Evolutionary conservation across 2,888 invertebrate species (phyloP).

Genomic region (Rhagonycha lutea): DNA sequence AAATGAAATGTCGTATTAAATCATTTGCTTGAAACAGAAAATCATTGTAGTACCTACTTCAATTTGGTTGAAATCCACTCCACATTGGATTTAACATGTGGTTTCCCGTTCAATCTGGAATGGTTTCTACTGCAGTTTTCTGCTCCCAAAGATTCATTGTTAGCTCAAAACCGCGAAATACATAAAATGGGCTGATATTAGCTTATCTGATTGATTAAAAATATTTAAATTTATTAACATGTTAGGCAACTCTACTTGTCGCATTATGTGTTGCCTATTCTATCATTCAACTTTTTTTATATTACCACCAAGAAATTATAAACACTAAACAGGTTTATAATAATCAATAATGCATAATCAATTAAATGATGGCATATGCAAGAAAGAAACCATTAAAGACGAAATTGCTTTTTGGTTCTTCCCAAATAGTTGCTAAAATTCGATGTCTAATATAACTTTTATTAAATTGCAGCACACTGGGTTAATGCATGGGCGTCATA

Average conservation of each 20-base stretch:
- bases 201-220: not conserved
- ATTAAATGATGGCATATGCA: not conserved
- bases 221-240: not conserved
- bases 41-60: too few species aligned
- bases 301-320: not conserved
- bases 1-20: too few species aligned
- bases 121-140: not conserved
- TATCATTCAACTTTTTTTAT: not conserved
- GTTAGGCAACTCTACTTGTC: not conserved
- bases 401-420: not conserved
- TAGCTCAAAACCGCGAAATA: too few species aligned
- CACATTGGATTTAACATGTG: too few species aligned
- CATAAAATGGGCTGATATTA: too few species aligned
- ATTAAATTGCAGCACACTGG: constrained; percentile 56
- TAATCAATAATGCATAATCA: not conserved
- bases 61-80: too few species aligned
- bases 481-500: constrained; percentile 55
- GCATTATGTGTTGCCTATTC: not conserved
- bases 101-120: not conserved
- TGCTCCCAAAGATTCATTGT: too few species aligned
- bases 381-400: not conserved
- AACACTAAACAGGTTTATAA: not conserved
- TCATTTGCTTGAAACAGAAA: too few species aligned
- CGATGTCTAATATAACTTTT: not conserved
- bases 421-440: not conserved